Conservation (phyloP, 2,797 vertebrate genomes). For the Alfaro cultratus region DNA sequence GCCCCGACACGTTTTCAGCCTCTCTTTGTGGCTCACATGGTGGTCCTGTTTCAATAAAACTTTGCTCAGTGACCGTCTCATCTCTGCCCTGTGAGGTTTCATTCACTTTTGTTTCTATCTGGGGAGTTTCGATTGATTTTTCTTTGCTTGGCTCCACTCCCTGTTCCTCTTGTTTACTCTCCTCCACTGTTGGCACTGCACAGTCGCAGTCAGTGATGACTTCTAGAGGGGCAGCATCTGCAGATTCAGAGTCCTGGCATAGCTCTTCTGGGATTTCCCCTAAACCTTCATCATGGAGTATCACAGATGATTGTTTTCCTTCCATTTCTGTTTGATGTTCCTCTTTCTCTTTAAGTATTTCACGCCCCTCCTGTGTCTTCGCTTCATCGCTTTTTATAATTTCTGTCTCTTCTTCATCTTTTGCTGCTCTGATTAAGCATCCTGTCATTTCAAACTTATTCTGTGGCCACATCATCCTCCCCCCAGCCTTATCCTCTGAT, state of each 20-base stretch:
- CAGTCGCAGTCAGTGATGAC: no score
- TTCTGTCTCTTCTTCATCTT: slow-evolving; percentile 43
- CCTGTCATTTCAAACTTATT: slow-evolving; percentile 80
- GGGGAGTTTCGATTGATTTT: slow-evolving; percentile 9
- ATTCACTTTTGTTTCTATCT: slow-evolving; percentile 26
- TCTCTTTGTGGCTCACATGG: slow-evolving; percentile 15
- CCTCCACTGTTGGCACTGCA: no score
- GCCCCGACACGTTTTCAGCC: slow-evolving; percentile 20
- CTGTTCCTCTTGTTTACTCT: slow-evolving; percentile 31
- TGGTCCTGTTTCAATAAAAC: slow-evolving; percentile 11
- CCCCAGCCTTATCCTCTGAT: slow-evolving; percentile 45
- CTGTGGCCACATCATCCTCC: slow-evolving; percentile 75
- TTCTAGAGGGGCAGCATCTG: no score
- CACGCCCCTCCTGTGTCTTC: slow-evolving; percentile 34
- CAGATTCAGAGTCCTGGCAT: slow-evolving; percentile 30
- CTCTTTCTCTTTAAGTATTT: slow-evolving; percentile 14
- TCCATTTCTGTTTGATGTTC: slow-evolving; percentile 25
- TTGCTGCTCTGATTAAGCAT: slow-evolving; percentile 66
- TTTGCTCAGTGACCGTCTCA: slow-evolving; percentile 9
- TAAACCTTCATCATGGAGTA: slow-evolving; percentile 24
- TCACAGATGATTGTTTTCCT: not conserved
- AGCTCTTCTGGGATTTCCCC: slow-evolving; percentile 38
- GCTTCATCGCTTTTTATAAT: slow-evolving; percentile 28
- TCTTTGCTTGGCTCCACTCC: slow-evolving; percentile 28
- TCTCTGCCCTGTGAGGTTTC: slow-evolving; percentile 19